Conservation (phyloP, 2,113 vertebrate genomes). For the Grallaria varia region DNA sequence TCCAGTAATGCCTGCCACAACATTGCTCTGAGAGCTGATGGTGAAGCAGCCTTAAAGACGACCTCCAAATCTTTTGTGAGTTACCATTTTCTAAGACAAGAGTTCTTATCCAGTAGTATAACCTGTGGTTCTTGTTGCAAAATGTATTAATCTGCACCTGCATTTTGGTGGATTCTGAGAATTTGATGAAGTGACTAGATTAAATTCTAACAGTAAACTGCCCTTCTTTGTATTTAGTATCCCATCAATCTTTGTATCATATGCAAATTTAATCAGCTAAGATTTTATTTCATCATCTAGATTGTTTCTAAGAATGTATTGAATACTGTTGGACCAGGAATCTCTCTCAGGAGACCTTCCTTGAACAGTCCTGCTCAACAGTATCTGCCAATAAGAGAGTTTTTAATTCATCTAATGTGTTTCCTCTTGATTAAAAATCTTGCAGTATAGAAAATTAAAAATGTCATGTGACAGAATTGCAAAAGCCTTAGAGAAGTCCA, state of each 20-base stretch:
- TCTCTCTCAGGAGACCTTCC: neutral
- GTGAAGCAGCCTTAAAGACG: neutral
- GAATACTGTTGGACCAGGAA: neutral
- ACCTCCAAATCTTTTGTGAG: neutral
- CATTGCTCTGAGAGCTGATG: neutral
- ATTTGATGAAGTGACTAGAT: neutral
- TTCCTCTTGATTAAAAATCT: slow-evolving; percentile 56
- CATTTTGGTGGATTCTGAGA: neutral
- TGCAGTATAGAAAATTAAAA: slow-evolving; percentile 52
- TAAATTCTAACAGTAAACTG: slow-evolving; percentile 13
- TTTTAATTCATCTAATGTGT: slow-evolving; percentile 45
- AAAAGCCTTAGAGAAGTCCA: slow-evolving; percentile 2
- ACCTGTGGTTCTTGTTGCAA: neutral
- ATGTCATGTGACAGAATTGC: neutral
- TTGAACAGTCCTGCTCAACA: neutral
- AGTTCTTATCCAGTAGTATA: neutral
- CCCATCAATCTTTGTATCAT: slow-evolving; percentile 41
- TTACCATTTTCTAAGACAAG: neutral
- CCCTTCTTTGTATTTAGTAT: neutral
- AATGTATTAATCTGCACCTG: neutral
- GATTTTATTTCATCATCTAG: slow-evolving; percentile 50
- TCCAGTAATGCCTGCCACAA: neutral
- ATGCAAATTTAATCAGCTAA: slow-evolving; percentile 66
- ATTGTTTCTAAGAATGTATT: slow-evolving; percentile 29
- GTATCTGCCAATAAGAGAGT: slow-evolving; percentile 24